A percentile compares a stretch with the other conserved stretches of the same genome.
These are phyloP conservation scores for Rachycentron canadum DNA, from an alignment of 2,797 vertebrate species.

Conservation along the genomic window DNA sequence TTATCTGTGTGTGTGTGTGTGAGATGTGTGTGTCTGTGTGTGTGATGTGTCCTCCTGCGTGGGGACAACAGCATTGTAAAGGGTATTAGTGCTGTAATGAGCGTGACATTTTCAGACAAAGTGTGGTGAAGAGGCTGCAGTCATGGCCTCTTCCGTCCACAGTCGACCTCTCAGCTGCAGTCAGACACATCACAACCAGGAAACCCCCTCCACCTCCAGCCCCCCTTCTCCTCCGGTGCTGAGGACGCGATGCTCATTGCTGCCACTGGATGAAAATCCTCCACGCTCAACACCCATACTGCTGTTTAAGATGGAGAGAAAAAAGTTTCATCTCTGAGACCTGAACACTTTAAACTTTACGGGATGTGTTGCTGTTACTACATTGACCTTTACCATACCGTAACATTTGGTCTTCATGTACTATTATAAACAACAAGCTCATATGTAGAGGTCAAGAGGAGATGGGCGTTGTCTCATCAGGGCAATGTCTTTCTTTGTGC, in stretches of 20 bases:
- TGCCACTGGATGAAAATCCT: conserved; percentile 25
- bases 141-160: conserved; percentile 35
- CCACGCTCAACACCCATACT: not conserved
- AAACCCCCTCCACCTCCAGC: conserved; percentile 39
- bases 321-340: not conserved
- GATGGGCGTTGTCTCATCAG: too few species aligned
- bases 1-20: conserved; percentile 46
- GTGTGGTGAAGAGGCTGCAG: conserved; percentile 38
- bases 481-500: too few species aligned
- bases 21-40: conserved; percentile 12
- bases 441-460: too few species aligned
- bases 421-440: too few species aligned
- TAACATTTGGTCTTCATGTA: too few species aligned
- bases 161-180: conserved; percentile 37
- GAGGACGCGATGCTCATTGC: conserved; percentile 22
- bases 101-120: conserved; percentile 69
- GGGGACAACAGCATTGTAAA: conserved; percentile 49
- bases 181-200: conserved; percentile 27
- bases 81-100: conserved; percentile 65
- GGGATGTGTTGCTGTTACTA: too few species aligned
- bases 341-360: not conserved
- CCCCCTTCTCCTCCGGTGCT: not conserved
- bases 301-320: not conserved
- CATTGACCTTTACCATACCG: too few species aligned
- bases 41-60: conserved; percentile 17